Base-by-base conservation (phyloP, 2,888 invertebrate genomes). In the Archaeoteleia sp. region DNA sequence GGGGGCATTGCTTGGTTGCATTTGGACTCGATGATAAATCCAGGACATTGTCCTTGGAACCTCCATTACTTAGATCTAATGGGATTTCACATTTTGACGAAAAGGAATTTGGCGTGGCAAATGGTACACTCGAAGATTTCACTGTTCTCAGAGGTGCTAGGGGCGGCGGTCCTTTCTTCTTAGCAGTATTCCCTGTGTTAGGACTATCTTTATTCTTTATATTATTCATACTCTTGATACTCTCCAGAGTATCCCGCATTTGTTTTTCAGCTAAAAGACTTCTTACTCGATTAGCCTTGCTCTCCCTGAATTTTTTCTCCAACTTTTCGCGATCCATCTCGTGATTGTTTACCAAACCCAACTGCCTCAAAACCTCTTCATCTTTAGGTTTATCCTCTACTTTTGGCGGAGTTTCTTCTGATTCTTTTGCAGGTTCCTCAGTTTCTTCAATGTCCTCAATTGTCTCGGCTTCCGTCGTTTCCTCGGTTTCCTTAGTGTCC, bases 181-280 rank as follows among this genome's bases (percentile, higher is more conserved):
- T 81, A 1, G 55, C 35, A 1, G 30, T 58, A n/a, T 7, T 54
- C 10, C 42, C 29, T 5, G 61, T 8, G 1, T 37, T 15, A 1
- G 62, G 5, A 1, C 61, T 48, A 29, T 71, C 69, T 62, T 71
- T 71, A 7, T 25, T 49, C 25, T 71, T 70, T 12, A 54, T 51
- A 14, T 42, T 67, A 3, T 40, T 70, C 69, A 72, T 74, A n/a
- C 75, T 77, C 42, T 80, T 81, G 3, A 82, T 79, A 15, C 80
- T 80, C 55, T 80, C 78, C 3, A 80, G 48, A 4, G 80, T 75
- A 43, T 82, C 82, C 3, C 82, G 78, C 82, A 82, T 82, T 58
- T 82, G 82, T 10, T 82, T 82, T 45, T 82, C 82, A 2, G 82
- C 82, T 7, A 82, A 12, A 1, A 82, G 54, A 61, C 82, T 82